phyloP scores from a whole-genome alignment of 2,888 invertebrate species.

The Miltochrista miniata region DNA sequence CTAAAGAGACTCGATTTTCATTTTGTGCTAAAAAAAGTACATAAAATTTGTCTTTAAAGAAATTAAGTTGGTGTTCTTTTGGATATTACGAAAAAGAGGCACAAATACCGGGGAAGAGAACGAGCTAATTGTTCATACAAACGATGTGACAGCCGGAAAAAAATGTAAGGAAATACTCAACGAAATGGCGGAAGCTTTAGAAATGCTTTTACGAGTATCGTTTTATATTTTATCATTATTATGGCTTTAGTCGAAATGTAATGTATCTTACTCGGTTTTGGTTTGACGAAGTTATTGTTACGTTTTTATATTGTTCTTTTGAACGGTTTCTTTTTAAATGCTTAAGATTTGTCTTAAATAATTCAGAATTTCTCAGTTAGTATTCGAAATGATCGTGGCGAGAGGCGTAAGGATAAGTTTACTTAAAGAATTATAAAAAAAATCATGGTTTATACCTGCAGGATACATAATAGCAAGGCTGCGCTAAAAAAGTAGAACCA shows the following conservation, averaged over 20 bases:
- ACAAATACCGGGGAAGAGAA: conserved; percentile 40
- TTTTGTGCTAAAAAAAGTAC: conserved; percentile 30
- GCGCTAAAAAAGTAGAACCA: conserved; percentile 9
- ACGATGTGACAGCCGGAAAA: conserved; percentile 57
- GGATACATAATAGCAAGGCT: neutral
- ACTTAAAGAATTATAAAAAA: too few species aligned
- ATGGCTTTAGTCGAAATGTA: conserved; percentile 7
- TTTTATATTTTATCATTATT: conserved; percentile 20
- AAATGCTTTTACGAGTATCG: conserved; percentile 41
- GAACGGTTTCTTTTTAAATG: neutral
- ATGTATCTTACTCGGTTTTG: neutral
- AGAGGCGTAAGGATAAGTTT: too few species aligned
- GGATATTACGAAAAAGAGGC: conserved; percentile 52
- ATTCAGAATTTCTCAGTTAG: too few species aligned
- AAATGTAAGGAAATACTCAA: conserved; percentile 49
- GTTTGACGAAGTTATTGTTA: neutral
- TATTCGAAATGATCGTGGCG: too few species aligned
- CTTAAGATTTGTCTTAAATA: too few species aligned
- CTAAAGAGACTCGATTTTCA: conserved; percentile 22
- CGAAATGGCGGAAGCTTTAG: conserved; percentile 43
- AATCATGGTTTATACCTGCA: too few species aligned
- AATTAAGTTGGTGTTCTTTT: conserved; percentile 49
- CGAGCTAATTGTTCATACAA: conserved; percentile 62
- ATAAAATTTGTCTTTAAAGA: conserved; percentile 47
- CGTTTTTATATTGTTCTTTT: neutral